These are phyloP conservation scores for Pomatostomus ruficeps DNA, from an alignment of 2,113 vertebrate species.

Conservation along the genomic window DNA sequence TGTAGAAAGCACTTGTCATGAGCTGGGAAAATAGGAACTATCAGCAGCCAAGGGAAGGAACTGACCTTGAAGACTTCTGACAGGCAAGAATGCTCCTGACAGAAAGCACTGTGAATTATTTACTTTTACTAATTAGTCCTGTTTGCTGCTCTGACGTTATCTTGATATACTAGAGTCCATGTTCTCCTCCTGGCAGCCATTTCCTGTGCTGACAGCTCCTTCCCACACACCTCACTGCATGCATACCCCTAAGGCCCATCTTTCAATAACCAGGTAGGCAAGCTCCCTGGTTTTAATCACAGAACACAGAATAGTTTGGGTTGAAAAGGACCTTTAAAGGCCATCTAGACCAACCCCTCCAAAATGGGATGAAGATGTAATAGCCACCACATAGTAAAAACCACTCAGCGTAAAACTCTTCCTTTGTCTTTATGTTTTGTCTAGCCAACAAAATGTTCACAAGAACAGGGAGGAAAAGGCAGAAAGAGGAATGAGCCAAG, in stretches of 20 bases:
- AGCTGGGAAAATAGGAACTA: not conserved
- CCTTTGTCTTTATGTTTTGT: not conserved
- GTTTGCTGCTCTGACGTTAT: not conserved
- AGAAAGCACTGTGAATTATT: not conserved
- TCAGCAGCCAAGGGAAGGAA: not conserved
- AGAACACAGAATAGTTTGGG: not conserved
- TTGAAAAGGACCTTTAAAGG: not conserved
- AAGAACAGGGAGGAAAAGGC: not conserved
- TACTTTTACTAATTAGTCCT: not conserved
- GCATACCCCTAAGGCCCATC: not conserved
- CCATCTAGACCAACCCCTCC: not conserved
- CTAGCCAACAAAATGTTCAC: not conserved
- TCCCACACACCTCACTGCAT: not conserved
- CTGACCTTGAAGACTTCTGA: not conserved
- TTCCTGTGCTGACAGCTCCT: not conserved
- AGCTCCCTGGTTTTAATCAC: not conserved
- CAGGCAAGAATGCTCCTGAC: not conserved
- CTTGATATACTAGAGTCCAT: not conserved
- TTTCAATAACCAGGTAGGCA: not conserved
- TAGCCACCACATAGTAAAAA: not conserved
- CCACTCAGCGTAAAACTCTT: not conserved
- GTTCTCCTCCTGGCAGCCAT: not conserved
- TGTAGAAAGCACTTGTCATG: not conserved
- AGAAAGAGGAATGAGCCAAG: not conserved
- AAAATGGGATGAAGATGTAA: not conserved